phyloP scores from a whole-genome alignment of 2,888 invertebrate species.

The Troides aeacus region DNA sequence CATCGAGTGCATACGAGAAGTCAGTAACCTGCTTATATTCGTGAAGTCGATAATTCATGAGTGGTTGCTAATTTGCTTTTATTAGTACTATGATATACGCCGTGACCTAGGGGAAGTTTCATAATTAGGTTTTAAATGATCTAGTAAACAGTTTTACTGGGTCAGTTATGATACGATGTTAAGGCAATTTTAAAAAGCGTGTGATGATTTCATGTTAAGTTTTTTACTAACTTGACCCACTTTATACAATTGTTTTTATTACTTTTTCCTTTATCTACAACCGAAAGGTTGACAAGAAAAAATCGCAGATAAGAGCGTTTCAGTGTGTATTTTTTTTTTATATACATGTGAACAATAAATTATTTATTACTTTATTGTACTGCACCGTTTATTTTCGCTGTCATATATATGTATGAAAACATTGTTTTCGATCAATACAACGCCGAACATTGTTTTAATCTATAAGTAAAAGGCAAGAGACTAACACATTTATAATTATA shows the following conservation, averaged over 20 bases:
- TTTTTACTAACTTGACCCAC: not conserved
- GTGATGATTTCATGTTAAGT: not conserved
- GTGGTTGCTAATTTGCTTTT: constrained; percentile 25
- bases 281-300: not conserved
- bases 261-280: not conserved
- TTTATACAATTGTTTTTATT: not conserved
- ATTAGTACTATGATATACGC: constrained; percentile 22
- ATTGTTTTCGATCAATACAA: too few relatives aligned
- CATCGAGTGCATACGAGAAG: constrained; percentile 16
- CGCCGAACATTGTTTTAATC: not conserved
- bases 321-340: too few relatives aligned
- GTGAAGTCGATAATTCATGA: constrained; percentile 20
- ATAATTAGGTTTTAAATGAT: constrained; percentile 24
- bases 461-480: not conserved
- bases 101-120: constrained; percentile 29
- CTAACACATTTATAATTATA: not conserved
- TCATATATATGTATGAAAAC: too few relatives aligned
- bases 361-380: too few relatives aligned
- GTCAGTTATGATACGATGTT: not conserved
- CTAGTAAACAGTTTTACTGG: constrained; percentile 6
- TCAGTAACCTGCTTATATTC: constrained; percentile 27
- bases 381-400: too few relatives aligned
- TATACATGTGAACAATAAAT: too few relatives aligned
- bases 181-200: not conserved
- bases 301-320: too few relatives aligned